Conservation (phyloP, 2,797 vertebrate genomes). For the Arnoldichthys spilopterus region DNA sequence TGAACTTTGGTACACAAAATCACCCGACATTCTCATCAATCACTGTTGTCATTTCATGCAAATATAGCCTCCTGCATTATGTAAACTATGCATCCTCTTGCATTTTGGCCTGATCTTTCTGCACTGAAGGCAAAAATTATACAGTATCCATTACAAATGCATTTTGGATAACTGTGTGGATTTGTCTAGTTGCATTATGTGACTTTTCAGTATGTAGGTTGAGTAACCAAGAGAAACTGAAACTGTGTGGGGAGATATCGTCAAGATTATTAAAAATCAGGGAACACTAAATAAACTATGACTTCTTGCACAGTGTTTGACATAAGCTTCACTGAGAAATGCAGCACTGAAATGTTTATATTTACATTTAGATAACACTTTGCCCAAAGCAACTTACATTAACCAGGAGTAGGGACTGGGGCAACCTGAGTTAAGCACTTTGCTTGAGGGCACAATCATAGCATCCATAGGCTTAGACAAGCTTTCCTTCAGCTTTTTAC, state of each 20-base stretch:
- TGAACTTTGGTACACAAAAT: conserved; percentile 28
- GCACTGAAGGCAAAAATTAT: not conserved
- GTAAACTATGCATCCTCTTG: conserved; percentile 6
- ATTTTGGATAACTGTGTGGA: not conserved
- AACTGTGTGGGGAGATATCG: conserved; percentile 21
- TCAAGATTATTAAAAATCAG: conserved; percentile 41
- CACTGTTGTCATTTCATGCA: conserved; percentile 21
- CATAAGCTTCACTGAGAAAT: conserved; percentile 39
- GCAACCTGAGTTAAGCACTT: conserved; percentile 18
- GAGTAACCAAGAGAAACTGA: conserved; percentile 31
- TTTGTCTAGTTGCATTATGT: conserved; percentile 18
- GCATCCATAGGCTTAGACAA: conserved; percentile 9
- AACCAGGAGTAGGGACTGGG: not conserved
- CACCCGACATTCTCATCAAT: conserved; percentile 15
- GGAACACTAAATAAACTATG: conserved; percentile 38
- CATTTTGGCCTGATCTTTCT: conserved; percentile 19
- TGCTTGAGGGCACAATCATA: conserved; percentile 13
- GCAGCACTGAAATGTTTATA: conserved; percentile 39
- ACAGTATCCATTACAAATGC: not conserved
- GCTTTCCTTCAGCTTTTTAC: conserved; percentile 14
- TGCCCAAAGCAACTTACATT: conserved; percentile 26
- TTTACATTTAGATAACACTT: conserved; percentile 25
- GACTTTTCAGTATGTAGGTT: conserved; percentile 27
- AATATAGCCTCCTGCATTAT: conserved; percentile 18
- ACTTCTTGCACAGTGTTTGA: conserved; percentile 27